Base-by-base conservation (phyloP, 2,888 invertebrate species). In the Cephus pulcher region DNA sequence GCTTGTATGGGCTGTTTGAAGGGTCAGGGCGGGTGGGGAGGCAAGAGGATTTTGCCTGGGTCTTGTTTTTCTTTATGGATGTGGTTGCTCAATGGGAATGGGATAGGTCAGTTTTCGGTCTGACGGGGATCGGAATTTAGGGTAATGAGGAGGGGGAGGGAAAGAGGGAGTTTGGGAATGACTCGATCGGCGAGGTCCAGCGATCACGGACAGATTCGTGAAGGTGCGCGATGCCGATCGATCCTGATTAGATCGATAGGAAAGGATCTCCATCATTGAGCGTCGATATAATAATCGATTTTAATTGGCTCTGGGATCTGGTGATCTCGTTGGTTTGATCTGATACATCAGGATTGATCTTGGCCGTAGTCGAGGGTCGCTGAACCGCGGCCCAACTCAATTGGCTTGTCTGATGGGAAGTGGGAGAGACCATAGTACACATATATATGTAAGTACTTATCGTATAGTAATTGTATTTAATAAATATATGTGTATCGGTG, bases 351-450 rank as follows among this genome's bases (percentile, higher is more conserved):
- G 37, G 12, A 69, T 33, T 79, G 80, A 80, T 76, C 73, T 74
- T 40, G 33, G 75, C 34, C 71, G 75, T 70, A 74, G 71, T 76
- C 83, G 82, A 76, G 79, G 76, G 82, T 80, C 84, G 83, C 83
- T 83, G 82, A 79, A 81, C 78, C 82, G 81, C 32, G 71, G 71
- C 33, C 33, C 32, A 33, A 71, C 32, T 79, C 81, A 78, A 86
- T 84, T 84, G 87, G 85, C 78, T 83, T 86, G 85, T 84, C 80
- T 88, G 88, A 88, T 87, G 90, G 89, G 90, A 85, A 90, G 91
- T 91, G 91, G 91, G 91, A 91, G 91, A 91, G 91, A 91, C 91
- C 91, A 91, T 91, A 91, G 91, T 91, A 91, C 90, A 91, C 91
- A 91, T 91, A 89, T 90, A 87, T 86, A 91, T 88, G 89, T 90